Base-by-base conservation (phyloP, 2,797 vertebrate species). In the Neostethus bicornis region DNA sequence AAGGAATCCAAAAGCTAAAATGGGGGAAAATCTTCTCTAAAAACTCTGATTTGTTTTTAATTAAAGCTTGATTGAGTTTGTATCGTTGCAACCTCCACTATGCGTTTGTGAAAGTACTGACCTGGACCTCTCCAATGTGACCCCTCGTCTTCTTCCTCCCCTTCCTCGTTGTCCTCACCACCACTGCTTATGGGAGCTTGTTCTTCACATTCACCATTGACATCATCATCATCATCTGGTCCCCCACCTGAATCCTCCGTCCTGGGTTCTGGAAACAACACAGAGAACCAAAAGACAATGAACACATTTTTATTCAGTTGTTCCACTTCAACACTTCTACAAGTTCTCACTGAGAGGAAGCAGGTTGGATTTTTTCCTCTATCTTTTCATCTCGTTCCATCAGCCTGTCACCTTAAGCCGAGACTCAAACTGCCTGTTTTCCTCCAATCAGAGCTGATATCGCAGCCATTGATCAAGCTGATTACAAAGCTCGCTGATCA, bases 41-140 rank as follows among this genome's bases (percentile, higher is more conserved):
- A n/a, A n/a, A n/a, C n/a, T n/a, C n/a, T n/a, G 9, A 26, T 28
- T 28, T 8, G 28, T 2, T 10, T 28, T 3, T 28, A 7, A 28
- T 10, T 9, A 28, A 26, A 26, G 2, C 25, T 23, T 24, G 3
- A 23, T 24, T 24, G 23, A 24, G 3, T 23, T 24, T 24, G 23
- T 26, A 2, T 2, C 2, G 8, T 28, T 28, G 2, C 8, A 28
- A 2, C 26, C 28, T 4, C 29, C 11, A 29, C 11, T 44, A 1
- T 25, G 4, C 13, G n/a, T 1, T 2, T 38, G n/a, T 26, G 49
- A 7, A 0, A 21, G 21, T 7, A 83, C 86, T 89, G 77, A 98
- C 96, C 96, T 91, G 96, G 96, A 29, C 94, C 93, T 0, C 77
- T 91, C 95, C 95, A 96, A 0, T 26, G 19, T 1, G 80, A 72